Evolutionary conservation across 2,113 vertebrate species (phyloP), one percentile per base, ranked within the genome.

Genomic region (Talpa occidentalis): DNA sequence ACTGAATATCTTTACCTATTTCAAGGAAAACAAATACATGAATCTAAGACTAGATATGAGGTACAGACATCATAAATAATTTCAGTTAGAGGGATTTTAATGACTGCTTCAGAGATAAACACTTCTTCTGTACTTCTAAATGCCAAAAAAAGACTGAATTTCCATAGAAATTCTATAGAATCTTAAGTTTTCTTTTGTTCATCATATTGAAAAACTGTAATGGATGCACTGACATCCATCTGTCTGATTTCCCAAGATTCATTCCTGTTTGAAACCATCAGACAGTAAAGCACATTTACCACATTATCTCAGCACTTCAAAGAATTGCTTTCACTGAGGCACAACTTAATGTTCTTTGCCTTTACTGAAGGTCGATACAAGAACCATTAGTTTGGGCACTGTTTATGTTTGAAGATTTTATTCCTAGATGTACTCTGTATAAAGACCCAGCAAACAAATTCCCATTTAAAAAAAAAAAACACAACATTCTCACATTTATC

Each of bases 231-330:
- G 40, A 88, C 72, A 88, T 90, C 30, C 60, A 59, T 96, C 92
- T 93, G 37, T 93, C 62, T 94, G 59, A 94, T 88, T 97, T 26
- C 35, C 54, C 24, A 69, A 89, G 89, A 93, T 78, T 10, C 66
- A 67, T 70, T 81, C 83, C 67, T 91, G 22, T 86, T 79, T 94
- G 70, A 95, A 96, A 74, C 32, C 56, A 76, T 79, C 64, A 91
- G 56, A 66, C 44, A 91, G 73, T 60, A 81, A 89, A 88, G 69
- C 74, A 92, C 81, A 95, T 90, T 95, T 86, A 81, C 62, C 81
- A 91, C 44, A 92, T 83, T 97, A 94, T 87, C 78, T 94, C 59
- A 91, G 40, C 47, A 28, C 64, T 95, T 94, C 82, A 93, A 94
- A 83, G 42, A 95, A 91, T 10, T 95, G 54, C 59, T 90, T 93